Percentiles rank a stretch among this genome's conserved stretches.
Evolutionary conservation across 2,797 vertebrate species (phyloP).

Genomic region (Acanthurus tractus): DNA sequence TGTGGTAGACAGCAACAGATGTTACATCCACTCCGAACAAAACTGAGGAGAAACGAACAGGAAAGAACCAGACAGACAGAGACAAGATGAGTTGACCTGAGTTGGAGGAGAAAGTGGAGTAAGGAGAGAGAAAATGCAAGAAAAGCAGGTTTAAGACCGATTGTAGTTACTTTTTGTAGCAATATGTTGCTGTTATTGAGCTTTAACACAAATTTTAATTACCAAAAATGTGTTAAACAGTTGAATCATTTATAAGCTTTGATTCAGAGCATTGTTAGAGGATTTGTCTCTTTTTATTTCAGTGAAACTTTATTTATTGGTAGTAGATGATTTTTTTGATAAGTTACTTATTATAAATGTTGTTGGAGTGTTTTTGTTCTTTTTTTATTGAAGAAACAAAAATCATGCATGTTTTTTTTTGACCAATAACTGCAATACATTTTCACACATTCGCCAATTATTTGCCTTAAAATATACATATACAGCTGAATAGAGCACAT

Average conservation of each 20-base stretch:
- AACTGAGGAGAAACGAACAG: slow-evolving; percentile 14
- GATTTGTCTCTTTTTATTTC: background rate
- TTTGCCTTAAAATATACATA: background rate
- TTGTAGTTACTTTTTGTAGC: background rate
- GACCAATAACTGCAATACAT: background rate
- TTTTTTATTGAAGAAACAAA: background rate
- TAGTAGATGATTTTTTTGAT: background rate
- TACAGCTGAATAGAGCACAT: background rate
- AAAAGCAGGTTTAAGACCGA: background rate
- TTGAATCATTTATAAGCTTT: background rate
- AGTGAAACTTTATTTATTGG: background rate
- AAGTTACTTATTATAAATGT: background rate
- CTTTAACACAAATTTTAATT: background rate
- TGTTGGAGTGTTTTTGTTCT: background rate
- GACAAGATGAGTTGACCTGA: background rate
- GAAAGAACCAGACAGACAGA: background rate
- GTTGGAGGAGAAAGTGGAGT: background rate
- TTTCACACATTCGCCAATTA: background rate
- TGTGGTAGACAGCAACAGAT: slow-evolving; percentile 43
- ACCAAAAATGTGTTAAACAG: background rate
- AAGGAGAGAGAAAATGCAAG: background rate
- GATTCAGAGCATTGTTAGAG: background rate
- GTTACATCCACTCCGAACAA: slow-evolving; percentile 36
- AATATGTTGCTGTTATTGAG: background rate
- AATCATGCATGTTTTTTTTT: background rate